Evolutionary conservation across 2,113 vertebrate genomes (phyloP), one percentile per base, ranked within the genome.

Genomic region (Campylomormyrus numenius): DNA sequence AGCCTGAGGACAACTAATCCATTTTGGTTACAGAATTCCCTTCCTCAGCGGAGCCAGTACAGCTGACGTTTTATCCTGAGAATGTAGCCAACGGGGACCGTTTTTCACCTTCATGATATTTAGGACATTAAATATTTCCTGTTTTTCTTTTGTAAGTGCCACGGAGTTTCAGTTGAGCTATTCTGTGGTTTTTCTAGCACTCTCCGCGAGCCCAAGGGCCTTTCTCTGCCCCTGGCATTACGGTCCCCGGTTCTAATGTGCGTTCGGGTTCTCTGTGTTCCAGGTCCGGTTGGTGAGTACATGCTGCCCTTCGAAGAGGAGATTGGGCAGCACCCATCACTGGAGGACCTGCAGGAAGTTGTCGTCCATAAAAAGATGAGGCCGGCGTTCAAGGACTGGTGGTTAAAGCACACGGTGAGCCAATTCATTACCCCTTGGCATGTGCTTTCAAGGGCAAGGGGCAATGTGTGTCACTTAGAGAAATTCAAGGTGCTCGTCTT

Each of bases 301-400:
- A 95, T 97, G 97, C 94, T 99, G 94, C 98, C 98, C 3, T 99
- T 99, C 2, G 98, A 99, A 95, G 98, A 99, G 90, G 98, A 99
- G 94, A 97, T 98, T 1, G 98, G 98, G 80, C 97, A 98, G 91
- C 98, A 99, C 90, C 98, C 98, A 8, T 96, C 98, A 0, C 96
- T 99, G 62, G 98, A 99, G 93, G 98, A 99, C 91, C 95, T 99
- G 84, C 98, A 99, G 92, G 98, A 99, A 42, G 96, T 97, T 50
- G 97, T 99, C 1, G 98, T 99, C 91, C 97, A 99, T 92, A 99
- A 99, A 94, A 99, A 99, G 95, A 95, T 97, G 96, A 95, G 98
- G 49, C 98, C 98, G 0, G 91, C 92, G 56, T 96, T 99, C 92
- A 99, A 98, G 93, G 98, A 99, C 91, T 96, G 96, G 88, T 99